phyloP scores from a whole-genome alignment of 2,888 invertebrate species.

The Scaptomyza polygonia region DNA sequence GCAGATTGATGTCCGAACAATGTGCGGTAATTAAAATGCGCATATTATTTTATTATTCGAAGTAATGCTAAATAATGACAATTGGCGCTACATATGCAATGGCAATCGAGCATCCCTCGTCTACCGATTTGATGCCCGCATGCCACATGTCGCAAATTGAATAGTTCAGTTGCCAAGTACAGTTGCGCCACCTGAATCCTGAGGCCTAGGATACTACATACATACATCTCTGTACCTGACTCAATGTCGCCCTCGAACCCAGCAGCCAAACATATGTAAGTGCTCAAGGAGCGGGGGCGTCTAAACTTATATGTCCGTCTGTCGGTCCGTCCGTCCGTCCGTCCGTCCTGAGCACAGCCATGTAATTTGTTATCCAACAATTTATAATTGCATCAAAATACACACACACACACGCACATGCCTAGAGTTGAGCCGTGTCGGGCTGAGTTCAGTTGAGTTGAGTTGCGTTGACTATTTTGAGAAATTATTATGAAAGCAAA shows the following conservation, averaged over 20 bases:
- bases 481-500: constrained; percentile 61
- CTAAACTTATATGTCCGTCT: constrained; percentile 20
- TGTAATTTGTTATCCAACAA: constrained; percentile 79
- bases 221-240: constrained; percentile 64
- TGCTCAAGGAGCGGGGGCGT: constrained; percentile 21
- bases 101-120: constrained; percentile 12
- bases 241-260: constrained; percentile 58
- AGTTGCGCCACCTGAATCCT: constrained; percentile 61
- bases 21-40: constrained; percentile 59
- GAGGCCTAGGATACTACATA: constrained; percentile 14
- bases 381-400: constrained; percentile 79
- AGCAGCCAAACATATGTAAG: constrained; percentile 65
- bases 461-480: constrained; percentile 35
- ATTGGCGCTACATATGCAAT: constrained; percentile 43
- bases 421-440: constrained; percentile 19
- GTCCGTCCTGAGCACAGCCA: constrained; percentile 46
- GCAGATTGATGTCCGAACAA: constrained; percentile 55
- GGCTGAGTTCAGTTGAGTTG: constrained; percentile 15
- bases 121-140: constrained; percentile 45
- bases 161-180: constrained; percentile 33
- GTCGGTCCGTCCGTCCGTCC: too few species aligned
- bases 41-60: constrained; percentile 64
- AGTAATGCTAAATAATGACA: constrained; percentile 60
- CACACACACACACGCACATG: constrained; percentile 63
- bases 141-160: constrained; percentile 28